Evolutionary conservation across 2,888 invertebrate genomes (phyloP), one percentile per base, ranked within the genome.

Genomic region (Agonum fuliginosum): DNA sequence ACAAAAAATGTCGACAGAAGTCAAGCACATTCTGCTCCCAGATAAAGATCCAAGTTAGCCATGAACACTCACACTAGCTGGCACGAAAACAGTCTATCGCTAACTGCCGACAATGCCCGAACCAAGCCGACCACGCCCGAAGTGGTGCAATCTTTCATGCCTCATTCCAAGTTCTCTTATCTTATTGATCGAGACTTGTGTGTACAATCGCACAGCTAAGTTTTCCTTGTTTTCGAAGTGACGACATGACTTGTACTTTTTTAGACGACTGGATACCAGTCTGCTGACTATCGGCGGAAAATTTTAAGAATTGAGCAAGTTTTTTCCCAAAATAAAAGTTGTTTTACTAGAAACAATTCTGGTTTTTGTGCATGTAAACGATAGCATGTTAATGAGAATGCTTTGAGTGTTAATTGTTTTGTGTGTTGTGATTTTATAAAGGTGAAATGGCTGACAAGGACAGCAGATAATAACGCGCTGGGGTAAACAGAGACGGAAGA

Each of bases 41-140:
- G 74, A 75, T 75, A 75, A 75, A 75, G 74, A 75, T 75, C 74
- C 74, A 65, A 46, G 74, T 30, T 51, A 65, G 34, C 74, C 12
- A 22, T 22, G 69, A 54, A 54, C 14, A 19, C 65, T 65, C 65
- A 34, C 24, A 10, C 27, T 51, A 17, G 48, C 71, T 10, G 12
- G 12, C 22, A 54, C 58, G 58, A 41, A 10, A 71, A 51, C 51
- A 24, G 10, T 10, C 51, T 10, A 20, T 10, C 20, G 24, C n/a
- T n/a, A n/a, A 54, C 24, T 19, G 12, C 24, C 48, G 62, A 62
- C 22, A 1, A 43, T 12, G 8, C 20, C 43, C 75, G 75, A 75
- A 41, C 6, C 20, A 3, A 12, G 6, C 12, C 75, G 75, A 51
- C 1, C 0, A 5, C 6, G 2, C 24, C 48, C 75, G 75, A 75